These are phyloP conservation scores for Proctacanthus coquilletti DNA, from an alignment of 1,140 invertebrate species.

Conservation along the genomic window DNA sequence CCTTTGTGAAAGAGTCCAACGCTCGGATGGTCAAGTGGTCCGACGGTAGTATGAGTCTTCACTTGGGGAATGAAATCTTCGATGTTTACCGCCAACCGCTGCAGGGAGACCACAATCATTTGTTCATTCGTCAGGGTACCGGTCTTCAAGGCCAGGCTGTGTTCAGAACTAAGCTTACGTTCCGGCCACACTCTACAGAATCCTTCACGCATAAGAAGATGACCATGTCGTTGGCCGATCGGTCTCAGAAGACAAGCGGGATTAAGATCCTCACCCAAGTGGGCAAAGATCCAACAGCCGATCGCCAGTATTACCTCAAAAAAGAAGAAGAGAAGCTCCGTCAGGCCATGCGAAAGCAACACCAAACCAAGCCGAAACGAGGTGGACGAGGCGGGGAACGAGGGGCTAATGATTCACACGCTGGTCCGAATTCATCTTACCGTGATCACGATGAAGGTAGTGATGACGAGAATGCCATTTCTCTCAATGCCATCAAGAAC, in stretches of 20 bases:
- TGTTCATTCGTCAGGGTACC: conserved; percentile 93
- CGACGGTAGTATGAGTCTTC: conserved; percentile 94
- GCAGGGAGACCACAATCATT: conserved; percentile 82
- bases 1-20: conserved; percentile 82
- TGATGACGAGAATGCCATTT: conserved; percentile 82
- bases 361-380: conserved; percentile 38
- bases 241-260: conserved; percentile 89
- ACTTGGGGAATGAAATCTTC: conserved; percentile 94
- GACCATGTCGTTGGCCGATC: conserved; percentile 91
- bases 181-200: conserved; percentile 94
- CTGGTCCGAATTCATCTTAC: conserved; percentile 19
- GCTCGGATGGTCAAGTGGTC: conserved; percentile 93
- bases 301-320: conserved; percentile 76
- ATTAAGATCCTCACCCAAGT: conserved; percentile 94
- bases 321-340: conserved; percentile 89
- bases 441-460: conserved; percentile 68
- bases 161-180: conserved; percentile 90
- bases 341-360: conserved; percentile 59
- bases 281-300: conserved; percentile 83
- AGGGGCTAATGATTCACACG: conserved; percentile 30
- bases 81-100: conserved; percentile 88
- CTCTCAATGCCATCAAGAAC: conserved; percentile 86
- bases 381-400: conserved; percentile 44
- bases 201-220: conserved; percentile 98
- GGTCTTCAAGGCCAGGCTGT: conserved; percentile 95